Base-by-base conservation (phyloP, 2,888 invertebrate species). In the Lithophane ornitopus region DNA sequence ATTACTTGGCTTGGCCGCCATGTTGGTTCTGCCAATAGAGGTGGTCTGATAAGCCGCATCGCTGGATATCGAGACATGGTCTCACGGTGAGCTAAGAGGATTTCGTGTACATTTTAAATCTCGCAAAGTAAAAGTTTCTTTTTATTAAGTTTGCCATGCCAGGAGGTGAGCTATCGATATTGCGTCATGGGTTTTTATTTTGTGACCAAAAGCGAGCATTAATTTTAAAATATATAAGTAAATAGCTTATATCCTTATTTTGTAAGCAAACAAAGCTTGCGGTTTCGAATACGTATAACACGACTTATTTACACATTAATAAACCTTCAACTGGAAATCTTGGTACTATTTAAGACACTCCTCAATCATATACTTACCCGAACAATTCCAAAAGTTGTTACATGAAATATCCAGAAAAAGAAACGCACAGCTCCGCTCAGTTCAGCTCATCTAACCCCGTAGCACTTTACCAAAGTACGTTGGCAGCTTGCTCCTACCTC, bases 41-140 rank as follows among this genome's bases (percentile, higher is more conserved):
- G 88, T 87, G 82, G 80, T 74, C 86, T 86, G 92, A 93, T 93
- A 93, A 93, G 90, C 89, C 79, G 85, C 89, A 89, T 88, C 85
- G 87, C 76, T 49, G 28, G 68, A 52, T 79, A 80, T 74, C n/a
- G 70, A 70, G 89, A 70, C 65, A 22, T 54, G 85, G 86, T 85
- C 70, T 52, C 34, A 83, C 56, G 49, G 82, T 39, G 44, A 84
- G 73, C 79, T 72, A 41, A 78, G 59, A 61, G 61, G 3, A 52
- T 12, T 12, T 65, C 54, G 41, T 66, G 63, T 65, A 65, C 16
- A 52, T 49, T 71, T 54, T 44, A 44, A 81, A 41, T 22, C 22
- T 12, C 2, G 59, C 11, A 4, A 61, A 68, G 44, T 44, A 19
- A 34, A 56, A 58, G 16, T 16, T 3, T 49, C 3, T 74, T 16